Percentiles rank a stretch among this genome's conserved stretches.
Conservation (phyloP, 1,140 invertebrate genomes). For the Trachymyrmex cornetzi region DNA sequence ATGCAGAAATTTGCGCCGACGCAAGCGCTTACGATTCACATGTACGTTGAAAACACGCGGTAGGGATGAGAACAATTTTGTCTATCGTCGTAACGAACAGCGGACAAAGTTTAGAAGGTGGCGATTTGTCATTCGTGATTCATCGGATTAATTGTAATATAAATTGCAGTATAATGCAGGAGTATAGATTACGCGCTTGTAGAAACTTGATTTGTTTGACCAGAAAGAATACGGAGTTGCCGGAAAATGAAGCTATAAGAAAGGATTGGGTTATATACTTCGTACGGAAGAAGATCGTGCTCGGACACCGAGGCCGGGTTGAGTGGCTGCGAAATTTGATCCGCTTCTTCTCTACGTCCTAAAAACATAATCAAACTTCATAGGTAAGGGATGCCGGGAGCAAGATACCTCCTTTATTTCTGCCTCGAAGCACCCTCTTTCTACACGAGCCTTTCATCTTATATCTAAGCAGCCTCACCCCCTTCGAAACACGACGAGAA, state of each 20-base stretch:
- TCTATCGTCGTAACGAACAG: not conserved
- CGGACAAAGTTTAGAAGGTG: not conserved
- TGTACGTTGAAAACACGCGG: not conserved
- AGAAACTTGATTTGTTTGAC: constrained; percentile 31
- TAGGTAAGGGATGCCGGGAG: constrained; percentile 65
- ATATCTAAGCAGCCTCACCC: constrained; percentile 53
- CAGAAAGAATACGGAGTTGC: constrained; percentile 22
- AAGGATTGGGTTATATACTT: constrained; percentile 55
- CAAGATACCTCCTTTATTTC: constrained; percentile 68
- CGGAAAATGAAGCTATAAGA: constrained; percentile 15
- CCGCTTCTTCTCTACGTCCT: constrained; percentile 66
- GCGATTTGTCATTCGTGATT: not conserved
- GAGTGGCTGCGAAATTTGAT: constrained; percentile 74
- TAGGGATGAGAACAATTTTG: not conserved
- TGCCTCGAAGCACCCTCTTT: constrained; percentile 67
- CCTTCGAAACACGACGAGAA: constrained; percentile 34
- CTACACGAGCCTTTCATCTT: constrained; percentile 76
- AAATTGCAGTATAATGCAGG: not conserved
- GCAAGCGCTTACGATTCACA: not conserved
- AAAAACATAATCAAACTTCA: constrained; percentile 79
- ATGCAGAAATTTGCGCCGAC: constrained; percentile 36
- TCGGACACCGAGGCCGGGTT: constrained; percentile 40
- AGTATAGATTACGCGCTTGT: not conserved
- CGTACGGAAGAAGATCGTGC: constrained; percentile 33
- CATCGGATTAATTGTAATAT: not conserved